These are phyloP conservation scores for Pipa parva DNA, from an alignment of 2,113 vertebrate species.

Conservation along the genomic window DNA sequence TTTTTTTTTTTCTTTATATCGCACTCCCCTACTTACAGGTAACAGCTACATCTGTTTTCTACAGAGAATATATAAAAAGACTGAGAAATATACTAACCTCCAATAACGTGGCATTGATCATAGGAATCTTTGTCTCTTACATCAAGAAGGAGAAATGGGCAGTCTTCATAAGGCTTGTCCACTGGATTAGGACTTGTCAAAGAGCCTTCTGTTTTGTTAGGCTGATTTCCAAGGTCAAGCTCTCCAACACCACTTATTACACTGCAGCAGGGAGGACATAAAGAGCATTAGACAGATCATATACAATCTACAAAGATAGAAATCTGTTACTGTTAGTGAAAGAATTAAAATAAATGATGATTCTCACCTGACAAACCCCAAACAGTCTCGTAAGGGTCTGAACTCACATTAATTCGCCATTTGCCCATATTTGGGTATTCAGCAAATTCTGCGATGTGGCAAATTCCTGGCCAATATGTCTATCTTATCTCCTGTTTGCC, in stretches of 20 bases:
- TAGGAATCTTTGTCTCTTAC: constrained; percentile 81
- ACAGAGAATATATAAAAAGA: background rate
- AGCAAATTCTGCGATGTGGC: no score
- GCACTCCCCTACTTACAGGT: background rate
- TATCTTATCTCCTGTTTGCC: no score
- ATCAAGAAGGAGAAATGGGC: constrained; percentile 90
- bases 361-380: background rate
- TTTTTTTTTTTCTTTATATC: background rate
- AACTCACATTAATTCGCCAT: no score
- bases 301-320: background rate
- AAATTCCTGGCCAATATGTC: no score
- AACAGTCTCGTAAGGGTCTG: no score
- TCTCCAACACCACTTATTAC: constrained; percentile 91
- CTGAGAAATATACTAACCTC: constrained; percentile 64
- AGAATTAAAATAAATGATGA: background rate
- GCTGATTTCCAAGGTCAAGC: constrained; percentile 71
- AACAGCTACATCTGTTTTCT: background rate
- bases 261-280: constrained; percentile 51
- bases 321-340: no score
- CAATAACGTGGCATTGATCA: constrained; percentile 81
- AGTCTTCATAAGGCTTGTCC: constrained; percentile 78
- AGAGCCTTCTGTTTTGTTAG: constrained; percentile 36
- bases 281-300: background rate
- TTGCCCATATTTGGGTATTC: no score
- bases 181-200: constrained; percentile 14